These are phyloP conservation scores for Dipus sagitta DNA, from an alignment of 2,797 vertebrate species.

Conservation along the genomic window DNA sequence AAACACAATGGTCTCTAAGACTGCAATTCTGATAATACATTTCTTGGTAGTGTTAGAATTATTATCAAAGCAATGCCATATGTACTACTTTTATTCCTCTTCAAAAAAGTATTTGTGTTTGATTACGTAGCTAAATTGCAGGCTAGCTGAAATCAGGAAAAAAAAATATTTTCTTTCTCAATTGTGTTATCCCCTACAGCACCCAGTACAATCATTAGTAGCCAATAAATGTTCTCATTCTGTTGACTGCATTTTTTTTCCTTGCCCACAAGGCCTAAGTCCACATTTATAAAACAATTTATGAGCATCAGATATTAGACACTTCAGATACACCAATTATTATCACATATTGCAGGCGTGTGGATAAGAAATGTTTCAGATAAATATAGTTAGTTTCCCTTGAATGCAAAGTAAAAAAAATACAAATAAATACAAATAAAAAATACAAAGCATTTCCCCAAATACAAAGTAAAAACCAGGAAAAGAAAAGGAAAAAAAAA, in stretches of 20 bases:
- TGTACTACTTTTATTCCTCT: not conserved
- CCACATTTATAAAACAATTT: constrained; percentile 60
- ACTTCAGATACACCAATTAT: not conserved
- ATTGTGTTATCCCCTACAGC: constrained; percentile 29
- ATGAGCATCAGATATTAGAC: not conserved
- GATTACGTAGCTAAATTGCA: constrained; percentile 3
- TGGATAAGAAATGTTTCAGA: constrained; percentile 46
- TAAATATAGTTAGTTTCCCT: constrained; percentile 36
- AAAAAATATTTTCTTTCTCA: constrained; percentile 56
- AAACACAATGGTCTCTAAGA: not conserved
- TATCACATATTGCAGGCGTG: constrained; percentile 30
- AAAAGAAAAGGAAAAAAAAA: not conserved
- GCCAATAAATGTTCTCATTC: constrained; percentile 29
- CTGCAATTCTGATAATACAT: not conserved
- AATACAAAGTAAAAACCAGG: not conserved
- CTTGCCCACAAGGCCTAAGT: constrained; percentile 34
- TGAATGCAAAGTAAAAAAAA: not conserved
- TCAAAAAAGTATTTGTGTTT: constrained; percentile 45
- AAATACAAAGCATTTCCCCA: no score
- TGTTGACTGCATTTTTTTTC: constrained; percentile 16
- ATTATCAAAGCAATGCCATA: not conserved
- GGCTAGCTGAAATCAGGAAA: constrained; percentile 42
- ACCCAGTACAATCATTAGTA: constrained; percentile 1
- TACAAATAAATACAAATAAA: no score
- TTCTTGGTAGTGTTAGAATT: not conserved